These are phyloP conservation scores for Notothenia coriiceps DNA, from an alignment of 2,113 vertebrate species.

Conservation along the genomic window DNA sequence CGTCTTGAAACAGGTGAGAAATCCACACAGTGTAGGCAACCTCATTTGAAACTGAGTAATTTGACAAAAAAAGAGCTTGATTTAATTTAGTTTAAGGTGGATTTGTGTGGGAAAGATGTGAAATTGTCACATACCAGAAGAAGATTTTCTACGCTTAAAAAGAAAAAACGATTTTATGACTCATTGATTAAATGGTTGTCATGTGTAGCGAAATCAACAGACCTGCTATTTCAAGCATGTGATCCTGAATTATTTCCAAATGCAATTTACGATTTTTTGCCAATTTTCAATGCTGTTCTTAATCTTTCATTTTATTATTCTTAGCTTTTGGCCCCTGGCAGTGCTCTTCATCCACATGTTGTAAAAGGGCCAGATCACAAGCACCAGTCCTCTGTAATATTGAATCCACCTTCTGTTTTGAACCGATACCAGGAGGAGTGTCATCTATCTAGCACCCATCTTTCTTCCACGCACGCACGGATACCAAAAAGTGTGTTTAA, in stretches of 20 bases:
- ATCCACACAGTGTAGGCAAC: constrained; percentile 1
- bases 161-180: not conserved
- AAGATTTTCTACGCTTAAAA: not conserved
- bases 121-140: not conserved
- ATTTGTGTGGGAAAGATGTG: constrained; percentile 10
- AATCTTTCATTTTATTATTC: constrained; percentile 39
- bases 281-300: constrained; percentile 21
- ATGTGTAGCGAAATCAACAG: constrained; percentile 4
- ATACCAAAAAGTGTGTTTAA: constrained; percentile 75
- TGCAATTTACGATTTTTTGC: not conserved
- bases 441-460: constrained; percentile 31
- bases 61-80: not conserved
- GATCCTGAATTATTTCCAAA: constrained; percentile 27
- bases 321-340: constrained; percentile 27
- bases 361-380: constrained; percentile 39
- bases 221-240: constrained; percentile 17
- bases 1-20: constrained; percentile 30
- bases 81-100: constrained; percentile 16
- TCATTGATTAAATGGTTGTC: not conserved
- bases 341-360: constrained; percentile 34
- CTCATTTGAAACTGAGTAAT: constrained; percentile 10
- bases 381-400: constrained; percentile 33
- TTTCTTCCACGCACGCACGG: constrained; percentile 30
- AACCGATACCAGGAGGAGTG: constrained; percentile 40
- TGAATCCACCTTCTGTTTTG: constrained; percentile 47